phyloP scores from a whole-genome alignment of 2,113 vertebrate genomes.

The Ptychochromis oligacanthus region DNA sequence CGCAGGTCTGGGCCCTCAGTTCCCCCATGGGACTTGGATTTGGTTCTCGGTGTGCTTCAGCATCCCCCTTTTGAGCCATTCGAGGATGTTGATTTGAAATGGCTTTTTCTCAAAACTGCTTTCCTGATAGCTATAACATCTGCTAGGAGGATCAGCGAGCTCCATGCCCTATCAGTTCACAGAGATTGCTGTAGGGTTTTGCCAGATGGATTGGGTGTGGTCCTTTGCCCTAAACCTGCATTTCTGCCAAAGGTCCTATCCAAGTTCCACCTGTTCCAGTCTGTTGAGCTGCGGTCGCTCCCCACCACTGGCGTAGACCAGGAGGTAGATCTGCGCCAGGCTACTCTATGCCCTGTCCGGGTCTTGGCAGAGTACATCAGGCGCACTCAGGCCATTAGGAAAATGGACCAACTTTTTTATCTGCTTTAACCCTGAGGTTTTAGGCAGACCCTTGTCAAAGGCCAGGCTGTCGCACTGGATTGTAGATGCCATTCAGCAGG shows the following conservation, averaged over 20 bases:
- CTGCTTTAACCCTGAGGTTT: neutral
- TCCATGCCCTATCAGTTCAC: neutral
- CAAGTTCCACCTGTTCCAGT: no score
- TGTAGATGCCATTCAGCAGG: neutral
- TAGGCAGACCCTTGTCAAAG: neutral
- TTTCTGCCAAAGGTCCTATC: no score
- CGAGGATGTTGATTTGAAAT: neutral
- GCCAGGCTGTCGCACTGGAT: no score
- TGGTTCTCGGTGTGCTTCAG: neutral
- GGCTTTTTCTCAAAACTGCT: neutral
- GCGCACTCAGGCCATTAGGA: neutral
- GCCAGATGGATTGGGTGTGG: no score
- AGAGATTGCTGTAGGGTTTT: no score
- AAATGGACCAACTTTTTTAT: neutral
- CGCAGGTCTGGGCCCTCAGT: neutral
- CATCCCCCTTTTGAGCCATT: neutral
- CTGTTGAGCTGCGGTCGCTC: no score
- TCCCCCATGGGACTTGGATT: neutral
- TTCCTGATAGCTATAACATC: neutral
- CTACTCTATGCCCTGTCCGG: neutral
- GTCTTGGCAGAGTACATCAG: neutral
- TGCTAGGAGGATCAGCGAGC: neutral
- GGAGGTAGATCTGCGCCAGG: neutral
- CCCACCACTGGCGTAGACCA: no score
- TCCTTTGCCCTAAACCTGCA: no score